A percentile compares a stretch with the other conserved stretches of the same genome.
Conservation (phyloP, 1,140 invertebrate species). For the Drosophila sechellia region DNA sequence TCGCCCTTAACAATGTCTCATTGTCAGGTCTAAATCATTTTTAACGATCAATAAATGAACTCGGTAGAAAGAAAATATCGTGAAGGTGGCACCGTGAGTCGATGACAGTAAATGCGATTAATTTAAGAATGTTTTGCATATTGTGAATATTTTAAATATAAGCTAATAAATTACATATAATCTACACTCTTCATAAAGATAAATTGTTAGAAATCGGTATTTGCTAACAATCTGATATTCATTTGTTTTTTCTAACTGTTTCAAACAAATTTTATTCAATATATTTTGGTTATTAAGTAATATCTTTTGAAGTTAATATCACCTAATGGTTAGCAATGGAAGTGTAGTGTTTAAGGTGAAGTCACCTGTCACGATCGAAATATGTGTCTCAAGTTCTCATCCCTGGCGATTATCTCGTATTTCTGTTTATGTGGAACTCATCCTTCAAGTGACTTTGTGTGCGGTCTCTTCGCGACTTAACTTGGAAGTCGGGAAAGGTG, state of each 20-base stretch:
- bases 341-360: neutral
- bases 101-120: neutral
- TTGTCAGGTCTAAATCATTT: slow-evolving; percentile 80
- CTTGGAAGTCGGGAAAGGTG: slow-evolving; percentile 54
- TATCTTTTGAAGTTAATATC: no score
- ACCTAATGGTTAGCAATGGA: no score
- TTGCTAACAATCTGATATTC: no score
- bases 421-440: slow-evolving; percentile 66
- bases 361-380: neutral
- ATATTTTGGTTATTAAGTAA: no score
- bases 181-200: no score
- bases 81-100: slow-evolving; percentile 16
- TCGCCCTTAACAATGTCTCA: slow-evolving; percentile 74
- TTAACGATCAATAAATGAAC: slow-evolving; percentile 79
- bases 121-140: neutral
- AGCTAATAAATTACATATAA: no score
- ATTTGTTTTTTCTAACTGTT: no score
- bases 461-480: slow-evolving; percentile 38
- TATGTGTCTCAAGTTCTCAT: slow-evolving; percentile 11
- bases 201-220: neutral
- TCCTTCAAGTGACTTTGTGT: slow-evolving; percentile 41
- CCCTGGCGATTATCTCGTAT: slow-evolving; percentile 6
- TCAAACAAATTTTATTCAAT: no score
- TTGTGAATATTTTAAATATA: no score
- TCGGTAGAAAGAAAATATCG: slow-evolving; percentile 9